phyloP scores from a whole-genome alignment of 2,113 vertebrate genomes.

The Trematocara zebra region DNA sequence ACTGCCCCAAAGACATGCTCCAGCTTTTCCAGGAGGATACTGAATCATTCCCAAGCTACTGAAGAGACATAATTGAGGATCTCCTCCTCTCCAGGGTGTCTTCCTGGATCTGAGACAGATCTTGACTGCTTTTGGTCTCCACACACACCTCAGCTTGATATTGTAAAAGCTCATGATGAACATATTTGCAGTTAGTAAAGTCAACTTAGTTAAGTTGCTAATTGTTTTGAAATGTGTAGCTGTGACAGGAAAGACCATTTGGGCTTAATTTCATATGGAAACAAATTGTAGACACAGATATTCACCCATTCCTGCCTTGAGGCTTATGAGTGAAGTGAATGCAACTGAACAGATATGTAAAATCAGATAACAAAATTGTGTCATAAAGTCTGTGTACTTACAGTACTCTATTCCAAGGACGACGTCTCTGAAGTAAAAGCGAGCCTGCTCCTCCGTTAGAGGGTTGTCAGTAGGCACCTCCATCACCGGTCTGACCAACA shows the following conservation, averaged over 20 bases:
- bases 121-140: not conserved
- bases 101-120: not conserved
- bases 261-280: not conserved
- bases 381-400: conserved; percentile 65
- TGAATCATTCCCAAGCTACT: not conserved
- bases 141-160: not conserved
- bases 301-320: not conserved
- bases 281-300: not conserved
- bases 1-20: not conserved
- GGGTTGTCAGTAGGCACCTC: conserved; percentile 88
- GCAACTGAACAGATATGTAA: not conserved
- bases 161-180: not conserved
- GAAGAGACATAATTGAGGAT: not conserved
- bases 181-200: not conserved
- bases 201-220: not conserved
- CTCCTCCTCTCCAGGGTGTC: not conserved
- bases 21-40: not conserved
- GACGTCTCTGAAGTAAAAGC: conserved; percentile 88
- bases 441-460: conserved; percentile 84
- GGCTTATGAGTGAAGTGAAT: not conserved
- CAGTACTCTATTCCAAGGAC: conserved; percentile 93
- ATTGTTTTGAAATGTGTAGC: not conserved
- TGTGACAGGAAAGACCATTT: not conserved
- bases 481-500: conserved; percentile 82
- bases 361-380: not conserved